Conservation (phyloP, 2,888 invertebrate genomes). For the Pinctada fucata region DNA sequence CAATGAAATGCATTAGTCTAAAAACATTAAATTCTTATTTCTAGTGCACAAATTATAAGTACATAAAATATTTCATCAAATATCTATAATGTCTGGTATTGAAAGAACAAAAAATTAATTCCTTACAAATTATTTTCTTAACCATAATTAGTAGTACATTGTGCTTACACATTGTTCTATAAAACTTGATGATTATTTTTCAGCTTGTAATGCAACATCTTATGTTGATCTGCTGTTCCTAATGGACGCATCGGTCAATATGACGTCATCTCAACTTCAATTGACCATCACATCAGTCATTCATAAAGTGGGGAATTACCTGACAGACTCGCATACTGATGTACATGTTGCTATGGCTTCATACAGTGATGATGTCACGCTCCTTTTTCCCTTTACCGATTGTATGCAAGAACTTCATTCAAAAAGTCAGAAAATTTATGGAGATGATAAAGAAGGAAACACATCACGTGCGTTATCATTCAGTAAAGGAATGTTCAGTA, state of each 20-base stretch:
- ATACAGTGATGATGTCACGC: background rate
- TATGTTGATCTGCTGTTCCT: background rate
- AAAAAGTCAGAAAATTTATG: background rate
- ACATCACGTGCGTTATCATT: background rate
- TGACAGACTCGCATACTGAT: background rate
- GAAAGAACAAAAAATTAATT: too few relatives aligned
- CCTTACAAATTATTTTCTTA: too few relatives aligned
- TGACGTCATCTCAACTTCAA: background rate
- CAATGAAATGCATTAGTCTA: background rate
- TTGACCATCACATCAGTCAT: background rate
- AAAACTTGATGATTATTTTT: background rate
- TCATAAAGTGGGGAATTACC: background rate
- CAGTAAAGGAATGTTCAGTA: background rate
- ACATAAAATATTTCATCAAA: too few relatives aligned
- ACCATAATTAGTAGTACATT: too few relatives aligned
- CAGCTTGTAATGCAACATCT: background rate
- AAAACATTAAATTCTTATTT: background rate
- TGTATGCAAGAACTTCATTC: background rate
- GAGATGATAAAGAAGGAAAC: background rate
- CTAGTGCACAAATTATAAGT: background rate
- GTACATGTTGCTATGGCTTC: background rate
- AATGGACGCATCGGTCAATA: background rate
- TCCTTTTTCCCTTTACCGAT: background rate
- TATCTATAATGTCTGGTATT: too few relatives aligned
- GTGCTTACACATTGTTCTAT: too few relatives aligned